Base-by-base conservation (phyloP, 2,888 invertebrate genomes). In the Agapetus fuscipes region DNA sequence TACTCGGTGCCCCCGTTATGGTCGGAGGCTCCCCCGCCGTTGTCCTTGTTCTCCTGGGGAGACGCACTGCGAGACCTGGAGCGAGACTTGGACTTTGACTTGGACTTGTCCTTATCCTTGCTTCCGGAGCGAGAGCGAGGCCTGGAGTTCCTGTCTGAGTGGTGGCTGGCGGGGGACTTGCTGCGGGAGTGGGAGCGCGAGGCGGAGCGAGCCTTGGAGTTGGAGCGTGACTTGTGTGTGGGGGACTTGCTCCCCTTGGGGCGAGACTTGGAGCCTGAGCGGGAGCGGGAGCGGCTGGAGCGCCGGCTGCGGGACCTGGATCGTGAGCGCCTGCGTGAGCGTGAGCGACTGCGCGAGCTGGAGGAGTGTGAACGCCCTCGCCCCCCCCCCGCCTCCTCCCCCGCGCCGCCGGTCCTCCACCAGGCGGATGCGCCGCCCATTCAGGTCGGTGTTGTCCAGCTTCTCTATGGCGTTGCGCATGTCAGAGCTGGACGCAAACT, bases 381-480 rank as follows among this genome's bases (percentile, higher is more conserved):
- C 64, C 0, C 68, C 62, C 17, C 67, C 64, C 34, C 76, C 66
- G 34, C 66, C 62, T n/a, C 64, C 58, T 35, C 76, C 66, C 34
- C 66, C 62, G n/a, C 64, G 57, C 40, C 80, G 78, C 39, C 83
- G 76, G 56, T 96, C 95, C 63, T 97, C 96, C 37, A 94, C 77
- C 50, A 98, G 71, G 37, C 83, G 82, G 50, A 98, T 86, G 43
- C 89, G 80, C 15, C 97, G 81, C 1, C 98, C 98, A 66, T 94
- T 96, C 52, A 98, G 68, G 58, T 98, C 97, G 0, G 94, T 91
- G 54, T 90, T 91, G 60, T 98, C 95, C 52, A 96, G 68, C 61
- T 96, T 96, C 56, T 96, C 95, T 53, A 98, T 78, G 1, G 97
- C 97, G 45, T 88, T 91, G 62, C 91, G 90, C 85, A 98, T 82